Evolutionary conservation across 2,888 invertebrate species (phyloP), one percentile per base, ranked within the genome.

Genomic region (Nycteola revayana): DNA sequence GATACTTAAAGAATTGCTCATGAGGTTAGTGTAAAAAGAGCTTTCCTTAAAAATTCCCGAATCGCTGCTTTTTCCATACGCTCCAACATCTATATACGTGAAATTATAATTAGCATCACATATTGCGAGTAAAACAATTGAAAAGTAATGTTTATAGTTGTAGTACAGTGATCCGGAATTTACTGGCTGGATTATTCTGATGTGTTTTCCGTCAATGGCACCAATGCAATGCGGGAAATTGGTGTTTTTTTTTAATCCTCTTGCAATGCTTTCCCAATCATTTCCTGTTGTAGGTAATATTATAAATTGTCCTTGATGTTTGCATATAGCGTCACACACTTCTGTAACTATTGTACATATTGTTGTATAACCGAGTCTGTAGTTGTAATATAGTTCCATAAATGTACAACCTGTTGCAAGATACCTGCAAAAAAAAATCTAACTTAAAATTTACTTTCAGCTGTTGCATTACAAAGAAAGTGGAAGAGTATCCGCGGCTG

Each of bases 401-500:
- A 46, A 25, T 30, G 38, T 14, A 36, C 46, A 42, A 9, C 38
- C 38, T 31, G 36, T 22, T 18, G 36, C 46, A 27, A 46, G 23
- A 39, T 42, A 42, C 36, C 34, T 42, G 25, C n/a, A 41, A 38
- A 23, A 38, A 45, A 34, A 18, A 32, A 38, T 27, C 14, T 31
- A 34, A 17, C 35, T 39, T 39, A 18, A 25, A 25, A 21, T 27
- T 28, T 32, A 25, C 8, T 38, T 38, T 28, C 39, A 44, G 46
- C 26, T 30, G 31, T 26, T 33, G 11, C 30, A 8, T 35, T 49
- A 22, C 39, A 34, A 28, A 49, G 30, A 36, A 49, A 28, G 25
- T 49, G 52, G 52, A 45, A 49, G 27, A 40, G 42, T 32, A 42
- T 52, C 25, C 42, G 47, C 5, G 44, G 41, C 11, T 47, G 42